These are phyloP conservation scores for Drosophila sucinea DNA, from an alignment of 1,140 invertebrate species.

Conservation along the genomic window DNA sequence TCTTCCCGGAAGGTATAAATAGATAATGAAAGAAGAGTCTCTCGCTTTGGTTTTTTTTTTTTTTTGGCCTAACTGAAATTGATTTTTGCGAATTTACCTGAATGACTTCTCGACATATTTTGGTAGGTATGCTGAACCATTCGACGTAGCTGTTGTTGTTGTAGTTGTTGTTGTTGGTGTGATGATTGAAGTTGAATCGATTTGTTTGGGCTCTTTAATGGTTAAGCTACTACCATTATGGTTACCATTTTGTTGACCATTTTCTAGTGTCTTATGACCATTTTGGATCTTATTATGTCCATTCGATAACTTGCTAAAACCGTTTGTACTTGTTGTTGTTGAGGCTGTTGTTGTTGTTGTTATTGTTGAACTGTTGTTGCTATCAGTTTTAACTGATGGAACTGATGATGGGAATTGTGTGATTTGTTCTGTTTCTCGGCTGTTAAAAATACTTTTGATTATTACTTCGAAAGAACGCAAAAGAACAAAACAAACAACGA, in stretches of 20 bases:
- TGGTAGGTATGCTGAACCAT: conserved; percentile 77
- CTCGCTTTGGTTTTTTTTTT: background rate
- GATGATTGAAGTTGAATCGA: conserved; percentile 19
- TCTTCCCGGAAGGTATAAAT: background rate
- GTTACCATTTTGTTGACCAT: conserved; percentile 43
- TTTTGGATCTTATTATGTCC: conserved; percentile 32
- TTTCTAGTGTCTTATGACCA: conserved; percentile 8
- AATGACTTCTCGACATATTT: conserved; percentile 83
- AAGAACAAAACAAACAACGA: conserved; percentile 30
- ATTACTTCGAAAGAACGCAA: conserved; percentile 57
- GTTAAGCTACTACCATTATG: conserved; percentile 35
- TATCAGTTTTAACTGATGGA: conserved; percentile 57
- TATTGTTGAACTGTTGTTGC: conserved; percentile 42
- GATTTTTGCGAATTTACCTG: conserved; percentile 74
- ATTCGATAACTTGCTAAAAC: conserved; percentile 33
- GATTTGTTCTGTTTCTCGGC: conserved; percentile 73
- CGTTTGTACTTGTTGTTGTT: conserved; percentile 29
- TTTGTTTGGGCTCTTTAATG: conserved; percentile 27
- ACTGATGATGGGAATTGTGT: conserved; percentile 47
- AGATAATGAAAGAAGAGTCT: background rate
- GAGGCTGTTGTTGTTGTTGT: conserved; percentile 29
- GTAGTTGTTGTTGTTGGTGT: conserved; percentile 29
- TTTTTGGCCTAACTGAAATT: conserved; percentile 9
- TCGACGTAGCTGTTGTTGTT: conserved; percentile 45
- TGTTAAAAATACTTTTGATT: conserved; percentile 75